Conservation (phyloP, 2,113 vertebrate genomes). For the Protobothrops mucrosquamatus region DNA sequence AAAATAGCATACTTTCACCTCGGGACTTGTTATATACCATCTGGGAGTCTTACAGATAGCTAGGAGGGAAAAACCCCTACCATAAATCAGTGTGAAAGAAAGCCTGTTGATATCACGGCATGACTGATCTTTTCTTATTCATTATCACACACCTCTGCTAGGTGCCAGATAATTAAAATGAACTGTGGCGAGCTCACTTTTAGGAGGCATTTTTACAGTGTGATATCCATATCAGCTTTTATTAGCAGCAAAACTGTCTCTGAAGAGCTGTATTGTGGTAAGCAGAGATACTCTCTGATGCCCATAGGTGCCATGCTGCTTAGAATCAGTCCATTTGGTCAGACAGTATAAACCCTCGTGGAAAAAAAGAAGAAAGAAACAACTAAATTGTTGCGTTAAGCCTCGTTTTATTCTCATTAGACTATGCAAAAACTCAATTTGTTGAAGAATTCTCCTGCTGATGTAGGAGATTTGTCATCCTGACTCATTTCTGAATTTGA, state of each 20-base stretch:
- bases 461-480: neutral
- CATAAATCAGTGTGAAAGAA: constrained; percentile 8
- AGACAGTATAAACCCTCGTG: neutral
- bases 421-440: neutral
- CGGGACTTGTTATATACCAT: neutral
- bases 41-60: neutral
- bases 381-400: neutral
- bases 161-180: constrained; percentile 20
- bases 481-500: neutral
- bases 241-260: neutral
- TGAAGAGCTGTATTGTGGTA: neutral
- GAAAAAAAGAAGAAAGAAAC: neutral
- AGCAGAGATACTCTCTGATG: neutral
- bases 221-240: neutral
- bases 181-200: neutral
- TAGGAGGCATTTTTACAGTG: neutral
- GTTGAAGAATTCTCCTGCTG: neutral
- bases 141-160: neutral
- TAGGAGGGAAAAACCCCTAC: neutral
- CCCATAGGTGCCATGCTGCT: neutral
- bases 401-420: neutral
- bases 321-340: neutral
- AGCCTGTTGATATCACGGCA: neutral
- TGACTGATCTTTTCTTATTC: constrained; percentile 6
- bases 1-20: constrained; percentile 12